These are phyloP conservation scores for Phocoena phocoena DNA, from an alignment of 2,113 vertebrate genomes.

Conservation along the genomic window DNA sequence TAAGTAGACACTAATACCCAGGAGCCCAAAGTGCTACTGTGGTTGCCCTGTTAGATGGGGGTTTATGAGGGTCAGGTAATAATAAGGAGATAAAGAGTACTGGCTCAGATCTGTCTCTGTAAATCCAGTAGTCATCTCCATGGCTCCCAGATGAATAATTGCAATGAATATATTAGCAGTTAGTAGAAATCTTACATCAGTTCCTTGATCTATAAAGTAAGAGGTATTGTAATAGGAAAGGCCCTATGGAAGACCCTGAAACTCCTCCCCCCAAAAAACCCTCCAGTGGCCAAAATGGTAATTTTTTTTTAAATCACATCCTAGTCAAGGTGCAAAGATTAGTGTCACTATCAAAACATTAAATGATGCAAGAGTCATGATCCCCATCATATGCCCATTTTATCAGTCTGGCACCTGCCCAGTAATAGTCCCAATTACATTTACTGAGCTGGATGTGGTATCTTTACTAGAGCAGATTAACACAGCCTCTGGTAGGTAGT, in stretches of 20 bases:
- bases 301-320: neutral
- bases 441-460: neutral
- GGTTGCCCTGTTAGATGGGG: neutral
- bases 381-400: neutral
- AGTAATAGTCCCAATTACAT: neutral
- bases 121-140: neutral
- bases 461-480: neutral
- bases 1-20: neutral
- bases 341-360: constrained; percentile 18
- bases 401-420: neutral
- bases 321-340: neutral
- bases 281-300: neutral
- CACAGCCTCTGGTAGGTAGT: neutral
- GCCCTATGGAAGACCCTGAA: neutral
- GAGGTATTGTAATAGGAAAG: neutral
- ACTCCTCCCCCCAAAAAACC: neutral
- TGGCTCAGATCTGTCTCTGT: neutral
- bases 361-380: neutral
- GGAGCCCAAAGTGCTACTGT: neutral
- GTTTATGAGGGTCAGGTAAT: neutral
- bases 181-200: neutral
- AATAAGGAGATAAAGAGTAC: neutral
- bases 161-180: neutral
- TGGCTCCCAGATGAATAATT: neutral
- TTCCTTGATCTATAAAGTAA: constrained; percentile 9